A percentile compares a stretch with the other conserved stretches of the same genome.
These are phyloP conservation scores for Rhinichthys klamathensis DNA, from an alignment of 2,113 vertebrate genomes.

Conservation along the genomic window DNA sequence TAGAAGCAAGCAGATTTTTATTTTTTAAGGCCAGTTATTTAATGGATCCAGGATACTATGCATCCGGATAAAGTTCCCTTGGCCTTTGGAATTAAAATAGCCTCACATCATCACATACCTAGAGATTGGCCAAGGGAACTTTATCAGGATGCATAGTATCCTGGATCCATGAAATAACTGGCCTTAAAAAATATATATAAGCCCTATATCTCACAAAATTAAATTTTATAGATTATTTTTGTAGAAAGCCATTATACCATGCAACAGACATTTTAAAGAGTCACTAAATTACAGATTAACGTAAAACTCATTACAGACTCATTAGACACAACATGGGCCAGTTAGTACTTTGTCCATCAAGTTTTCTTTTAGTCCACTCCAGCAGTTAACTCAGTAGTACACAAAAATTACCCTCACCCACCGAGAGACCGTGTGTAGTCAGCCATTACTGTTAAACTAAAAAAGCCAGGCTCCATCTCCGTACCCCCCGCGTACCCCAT, in stretches of 20 bases:
- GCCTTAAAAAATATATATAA: background rate
- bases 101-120: too few species aligned
- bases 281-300: background rate
- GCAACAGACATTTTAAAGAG: background rate
- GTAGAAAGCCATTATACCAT: background rate
- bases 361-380: conserved; percentile 9
- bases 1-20: too few species aligned
- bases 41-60: too few species aligned
- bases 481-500: conserved; percentile 20
- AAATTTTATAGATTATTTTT: background rate
- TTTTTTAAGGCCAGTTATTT: too few species aligned
- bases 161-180: too few species aligned
- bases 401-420: background rate
- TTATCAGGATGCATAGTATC: too few species aligned
- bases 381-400: background rate
- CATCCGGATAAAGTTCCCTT: too few species aligned
- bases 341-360: background rate
- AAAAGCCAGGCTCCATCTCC: background rate
- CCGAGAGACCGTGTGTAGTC: background rate
- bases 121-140: too few species aligned
- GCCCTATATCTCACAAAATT: background rate
- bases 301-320: background rate
- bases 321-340: background rate
- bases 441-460: conserved; percentile 29
- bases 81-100: too few species aligned